Percentiles rank a stretch among this genome's conserved stretches.
phyloP scores from a whole-genome alignment of 2,113 vertebrate species.

The Seriola rivoliana region DNA sequence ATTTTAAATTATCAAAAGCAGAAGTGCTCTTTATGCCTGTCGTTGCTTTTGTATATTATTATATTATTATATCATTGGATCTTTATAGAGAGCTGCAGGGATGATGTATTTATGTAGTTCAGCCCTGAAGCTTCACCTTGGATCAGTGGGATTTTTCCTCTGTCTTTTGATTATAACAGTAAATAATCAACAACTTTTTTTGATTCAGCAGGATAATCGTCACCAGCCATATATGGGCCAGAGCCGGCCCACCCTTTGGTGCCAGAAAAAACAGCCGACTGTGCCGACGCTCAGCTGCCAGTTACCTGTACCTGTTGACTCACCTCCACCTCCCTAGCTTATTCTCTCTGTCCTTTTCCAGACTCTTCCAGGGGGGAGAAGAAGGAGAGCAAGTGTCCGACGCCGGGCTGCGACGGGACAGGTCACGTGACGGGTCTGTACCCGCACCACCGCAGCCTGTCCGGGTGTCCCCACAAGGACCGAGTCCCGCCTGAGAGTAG shows the following conservation, averaged over 20 bases:
- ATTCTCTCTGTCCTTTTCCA: slow-evolving; percentile 65
- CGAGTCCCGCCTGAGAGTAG: slow-evolving; percentile 99
- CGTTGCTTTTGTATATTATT: too few relatives aligned
- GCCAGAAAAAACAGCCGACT: background rate
- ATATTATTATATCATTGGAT: too few relatives aligned
- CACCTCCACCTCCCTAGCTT: background rate
- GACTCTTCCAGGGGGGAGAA: slow-evolving; percentile 97
- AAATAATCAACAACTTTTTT: too few relatives aligned
- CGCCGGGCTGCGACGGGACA: slow-evolving; percentile 97
- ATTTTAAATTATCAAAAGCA: too few relatives aligned
- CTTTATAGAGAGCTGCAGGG: too few relatives aligned
- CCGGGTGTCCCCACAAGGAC: slow-evolving; percentile 99
- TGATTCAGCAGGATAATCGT: too few relatives aligned
- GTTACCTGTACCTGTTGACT: background rate
- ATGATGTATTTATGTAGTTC: too few relatives aligned
- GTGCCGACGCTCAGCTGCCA: too few relatives aligned
- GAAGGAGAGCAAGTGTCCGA: slow-evolving; percentile 99
- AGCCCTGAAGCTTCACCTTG: too few relatives aligned
- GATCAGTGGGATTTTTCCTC: too few relatives aligned
- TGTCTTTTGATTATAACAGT: too few relatives aligned
- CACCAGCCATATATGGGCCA: background rate
- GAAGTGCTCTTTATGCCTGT: too few relatives aligned
- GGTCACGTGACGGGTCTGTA: slow-evolving; percentile 99
- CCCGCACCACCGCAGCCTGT: slow-evolving; percentile 99
- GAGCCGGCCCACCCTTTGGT: background rate